Evolutionary conservation across 1,140 invertebrate genomes (phyloP), one percentile per base, ranked within the genome.

Genomic region (Drosophila leontia): DNA sequence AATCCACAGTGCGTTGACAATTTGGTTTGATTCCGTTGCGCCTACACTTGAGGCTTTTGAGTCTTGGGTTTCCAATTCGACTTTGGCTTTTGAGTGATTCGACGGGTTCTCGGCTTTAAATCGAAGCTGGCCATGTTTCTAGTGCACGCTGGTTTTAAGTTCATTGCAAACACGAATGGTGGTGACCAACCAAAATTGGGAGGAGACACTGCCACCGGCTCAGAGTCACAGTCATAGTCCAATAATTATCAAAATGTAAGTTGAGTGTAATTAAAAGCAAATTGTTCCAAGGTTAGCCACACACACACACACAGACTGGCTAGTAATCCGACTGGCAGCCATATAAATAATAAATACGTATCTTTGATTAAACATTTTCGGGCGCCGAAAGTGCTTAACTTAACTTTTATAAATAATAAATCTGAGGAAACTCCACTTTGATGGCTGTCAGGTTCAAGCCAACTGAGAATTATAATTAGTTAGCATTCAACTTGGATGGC

Each of bases 241-340:
- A 87, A 80, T 87, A 87, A 87, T 80, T 82, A 82, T 80, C 59
- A 69, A 82, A 82, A 82, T 64, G 63, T 80, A 61, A 71, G 62
- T 58, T 59, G 53, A 26, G 39, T 48, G 67, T 77, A 87, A 87
- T 87, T 87, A 87, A 87, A 87, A 67, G 71, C 61, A 34, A 76
- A 69, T 45, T 41, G 80, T 65, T 79, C 51, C 76, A 87, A 87
- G 83, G 83, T 65, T 72, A 32, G 15, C 53, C 48, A 17, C 32
- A 45, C 42, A 35, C 41, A 48, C 41, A 34, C 35, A 26, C 26
- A 51, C 34, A 39, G 34, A 47, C 51, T 29, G 37, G 23, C n/a
- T 19, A 19, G 17, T 45, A 58, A 39, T 44, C 41, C 41, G 48
- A n/a, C 47, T 39, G 67, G 15, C 48, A 53, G 42, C 41, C 60